Base-by-base conservation (phyloP, 1,140 invertebrate species). In the Rhagoletis pomonella region DNA sequence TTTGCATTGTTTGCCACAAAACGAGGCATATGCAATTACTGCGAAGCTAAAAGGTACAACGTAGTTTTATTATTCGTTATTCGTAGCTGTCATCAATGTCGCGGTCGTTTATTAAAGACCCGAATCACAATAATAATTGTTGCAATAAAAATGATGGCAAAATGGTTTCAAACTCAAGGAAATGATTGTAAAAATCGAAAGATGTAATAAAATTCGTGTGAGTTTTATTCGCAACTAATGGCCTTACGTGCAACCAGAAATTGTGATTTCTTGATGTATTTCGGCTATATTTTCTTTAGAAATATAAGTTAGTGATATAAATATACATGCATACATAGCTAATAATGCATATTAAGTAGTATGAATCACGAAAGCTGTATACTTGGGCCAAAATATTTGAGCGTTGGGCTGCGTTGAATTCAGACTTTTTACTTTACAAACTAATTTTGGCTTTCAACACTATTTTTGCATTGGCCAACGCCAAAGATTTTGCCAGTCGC, bases 11-110 rank as follows among this genome's bases (percentile, higher is more conserved):
- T 17, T 55, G 44, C 10, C n/a, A 81, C 47, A 81, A 58, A 44
- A 9, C 55, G 73, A 55, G 47, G 73, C 47, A 58, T 47, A 29
- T 81, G 3, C 47, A 81, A 81, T 81, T 81, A 81, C n/a, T 81
- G 55, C 6, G 19, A 42, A 58, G 9, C 47, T 55, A 55, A 12
- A 77, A 77, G 2, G 2, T n/a, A 81, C 50, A n/a, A 47, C n/a
- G 44, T 17, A 50, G 42, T 73, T 44, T 73, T 7, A 73, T 17
- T 50, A 9, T 44, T 50, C 42, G 55, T 55, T 81, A 55, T 81
- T 81, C 9, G 55, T 55, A 1, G n/a, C 44, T 81, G 19, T 81
- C 73, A 55, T 81, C 73, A 81, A 55, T 81, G 42, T 47, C 47
- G 73, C 47, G n/a, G 19, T 9, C 29, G 14, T 81, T 81, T 81